A percentile compares a stretch with the other conserved stretches of the same genome.
Conservation (phyloP, 2,797 vertebrate genomes). For the Vultur gryphus region DNA sequence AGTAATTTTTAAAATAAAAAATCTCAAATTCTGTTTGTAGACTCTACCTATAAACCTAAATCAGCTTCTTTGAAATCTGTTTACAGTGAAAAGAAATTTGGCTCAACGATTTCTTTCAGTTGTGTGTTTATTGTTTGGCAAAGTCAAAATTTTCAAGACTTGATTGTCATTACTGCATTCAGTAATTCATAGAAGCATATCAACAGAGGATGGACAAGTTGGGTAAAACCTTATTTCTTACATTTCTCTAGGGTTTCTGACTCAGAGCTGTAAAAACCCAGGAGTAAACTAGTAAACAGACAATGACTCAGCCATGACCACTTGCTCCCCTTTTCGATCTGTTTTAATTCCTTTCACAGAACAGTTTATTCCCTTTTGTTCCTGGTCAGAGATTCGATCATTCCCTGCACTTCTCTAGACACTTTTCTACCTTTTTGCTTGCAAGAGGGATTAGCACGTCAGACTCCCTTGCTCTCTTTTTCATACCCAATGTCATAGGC, state of each 20-base stretch:
- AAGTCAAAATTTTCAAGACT: background rate
- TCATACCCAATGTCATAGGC: background rate
- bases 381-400: background rate
- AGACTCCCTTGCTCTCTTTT: background rate
- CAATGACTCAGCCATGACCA: background rate
- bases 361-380: constrained; percentile 21
- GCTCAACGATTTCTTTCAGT: background rate
- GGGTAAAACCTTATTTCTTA: background rate
- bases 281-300: background rate
- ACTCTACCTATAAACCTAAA: background rate
- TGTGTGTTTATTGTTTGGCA: background rate
- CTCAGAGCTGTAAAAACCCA: background rate
- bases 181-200: background rate
- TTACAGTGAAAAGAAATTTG: background rate
- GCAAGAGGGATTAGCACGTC: background rate
- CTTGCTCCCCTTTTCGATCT: background rate
- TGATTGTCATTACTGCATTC: background rate
- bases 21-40: background rate
- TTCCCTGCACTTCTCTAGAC: background rate
- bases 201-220: background rate
- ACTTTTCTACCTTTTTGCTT: background rate
- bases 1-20: background rate
- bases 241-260: background rate
- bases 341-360: constrained; percentile 3
- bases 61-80: background rate